phyloP scores from a whole-genome alignment of 2,797 vertebrate genomes.

The Capromys pilorides region DNA sequence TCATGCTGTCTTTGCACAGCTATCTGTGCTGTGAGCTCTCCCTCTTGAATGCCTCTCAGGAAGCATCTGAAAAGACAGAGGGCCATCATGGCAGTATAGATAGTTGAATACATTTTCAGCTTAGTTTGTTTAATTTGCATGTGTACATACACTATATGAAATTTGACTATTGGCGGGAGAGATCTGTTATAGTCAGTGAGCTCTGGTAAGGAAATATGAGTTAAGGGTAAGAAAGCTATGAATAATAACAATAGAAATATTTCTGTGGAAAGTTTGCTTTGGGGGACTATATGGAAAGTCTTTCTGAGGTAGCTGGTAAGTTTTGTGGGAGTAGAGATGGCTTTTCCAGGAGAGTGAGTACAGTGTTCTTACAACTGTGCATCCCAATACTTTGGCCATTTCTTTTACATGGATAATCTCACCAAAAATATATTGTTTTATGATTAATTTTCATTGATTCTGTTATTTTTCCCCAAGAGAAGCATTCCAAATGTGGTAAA shows the following conservation, averaged over 20 bases:
- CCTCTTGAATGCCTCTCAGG: neutral
- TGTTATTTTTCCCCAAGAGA: neutral
- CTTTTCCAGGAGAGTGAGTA: neutral
- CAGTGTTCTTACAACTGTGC: neutral
- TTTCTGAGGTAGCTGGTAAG: neutral
- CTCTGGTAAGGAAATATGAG: neutral
- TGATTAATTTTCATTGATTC: neutral
- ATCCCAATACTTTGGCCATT: neutral
- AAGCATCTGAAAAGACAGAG: neutral
- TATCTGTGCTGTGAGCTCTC: neutral
- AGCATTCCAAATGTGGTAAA: neutral
- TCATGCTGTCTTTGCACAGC: neutral
- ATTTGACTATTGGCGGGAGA: neutral
- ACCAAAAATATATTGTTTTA: neutral
- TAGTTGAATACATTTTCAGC: neutral
- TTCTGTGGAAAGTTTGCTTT: neutral
- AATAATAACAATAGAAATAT: neutral
- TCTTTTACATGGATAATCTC: neutral
- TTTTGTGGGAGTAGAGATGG: neutral
- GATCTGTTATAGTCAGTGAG: conserved; percentile 7
- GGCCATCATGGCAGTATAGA: neutral
- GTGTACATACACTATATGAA: neutral
- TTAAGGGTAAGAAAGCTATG: neutral
- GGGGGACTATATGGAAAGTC: neutral
- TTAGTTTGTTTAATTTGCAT: neutral